Evolutionary conservation across 2,888 invertebrate species (phyloP), one percentile per base, ranked within the genome.

Genomic region (Harmothoe impar): DNA sequence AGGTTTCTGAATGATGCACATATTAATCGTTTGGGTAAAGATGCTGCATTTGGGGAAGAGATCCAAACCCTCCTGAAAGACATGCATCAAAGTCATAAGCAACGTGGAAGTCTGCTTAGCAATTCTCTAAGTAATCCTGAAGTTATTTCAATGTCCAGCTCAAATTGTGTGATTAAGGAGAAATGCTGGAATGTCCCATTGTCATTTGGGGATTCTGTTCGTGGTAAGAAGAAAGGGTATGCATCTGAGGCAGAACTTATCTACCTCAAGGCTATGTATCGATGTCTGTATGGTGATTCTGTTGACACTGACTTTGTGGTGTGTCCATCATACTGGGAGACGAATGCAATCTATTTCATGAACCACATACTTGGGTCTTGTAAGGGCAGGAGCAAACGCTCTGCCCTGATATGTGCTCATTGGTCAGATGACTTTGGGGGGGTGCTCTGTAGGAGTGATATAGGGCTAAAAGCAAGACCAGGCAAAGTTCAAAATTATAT

Each of bases 1-100:
- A n/a, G n/a, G n/a, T n/a, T n/a, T n/a, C 54, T 81, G 52, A 81
- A 85, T 72, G 91, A 91, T 54, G 78, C 85, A 15, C 54, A 52
- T 52, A 17, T 52, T 15, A 52, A 52, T 17, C 17, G 12, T 52
- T 10, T 15, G 54, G 17, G 17, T 52, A 15, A 17, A 10, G 10
- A 17, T 52, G 54, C 10, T 52, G 54, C 54, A 15, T 52, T 52
- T 17, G 17, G 12, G 12, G 17, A 52, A 17, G 54, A 52, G 10
- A 52, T 52, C 12, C 17, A 52, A 10, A 15, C 54, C 17, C 12
- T 52, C 10, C 54, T 52, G 54, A 10, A 52, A 10, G 54, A n/a
- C n/a, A n/a, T n/a, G n/a, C n/a, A 17, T 17, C 54, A 15, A 17
- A 52, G 17, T 52, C 54, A 10, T 17, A 52, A 52, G 12, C 54